These are phyloP conservation scores for Atherinosoma microstoma DNA, from an alignment of 2,797 vertebrate genomes.

Conservation along the genomic window DNA sequence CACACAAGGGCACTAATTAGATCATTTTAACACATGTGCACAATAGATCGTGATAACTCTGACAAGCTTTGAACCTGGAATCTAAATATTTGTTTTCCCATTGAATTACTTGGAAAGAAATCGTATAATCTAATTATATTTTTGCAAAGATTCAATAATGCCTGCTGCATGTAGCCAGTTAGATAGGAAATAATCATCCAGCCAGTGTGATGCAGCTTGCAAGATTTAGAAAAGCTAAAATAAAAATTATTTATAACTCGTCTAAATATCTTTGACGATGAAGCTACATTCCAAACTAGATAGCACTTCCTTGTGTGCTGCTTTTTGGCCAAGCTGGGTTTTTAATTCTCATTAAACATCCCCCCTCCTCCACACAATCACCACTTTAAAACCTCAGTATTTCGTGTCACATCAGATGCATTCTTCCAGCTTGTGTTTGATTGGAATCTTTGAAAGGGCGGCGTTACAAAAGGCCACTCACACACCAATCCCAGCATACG, in stretches of 20 bases:
- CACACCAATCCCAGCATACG: slow-evolving; percentile 68
- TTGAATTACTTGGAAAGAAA: slow-evolving; percentile 28
- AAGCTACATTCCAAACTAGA: slow-evolving; percentile 8
- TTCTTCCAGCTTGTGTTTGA: slow-evolving; percentile 51
- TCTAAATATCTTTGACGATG: slow-evolving; percentile 22
- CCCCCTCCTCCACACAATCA: not conserved
- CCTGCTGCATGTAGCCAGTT: not conserved
- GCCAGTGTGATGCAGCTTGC: slow-evolving; percentile 7
- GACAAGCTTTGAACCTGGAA: slow-evolving; percentile 17
- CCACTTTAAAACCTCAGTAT: slow-evolving; percentile 8
- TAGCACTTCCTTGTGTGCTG: slow-evolving; percentile 6
- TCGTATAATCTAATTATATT: slow-evolving; percentile 12
- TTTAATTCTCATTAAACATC: slow-evolving; percentile 9
- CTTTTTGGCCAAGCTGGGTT: not conserved
- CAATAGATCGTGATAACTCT: slow-evolving; percentile 9
- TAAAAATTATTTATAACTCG: slow-evolving; percentile 14
- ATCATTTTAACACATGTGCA: slow-evolving; percentile 12
- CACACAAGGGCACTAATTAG: not conserved
- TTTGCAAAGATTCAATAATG: not conserved
- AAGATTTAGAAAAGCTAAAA: slow-evolving; percentile 16
- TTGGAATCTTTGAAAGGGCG: slow-evolving; percentile 67
- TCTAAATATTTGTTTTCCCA: slow-evolving; percentile 29
- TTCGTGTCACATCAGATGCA: slow-evolving; percentile 18
- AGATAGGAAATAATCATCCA: slow-evolving; percentile 22
- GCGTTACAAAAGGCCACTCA: slow-evolving; percentile 58